Percentiles rank a stretch among this genome's conserved stretches.
Conservation (phyloP, 2,113 vertebrate genomes). For the Ammodytes marinus region DNA sequence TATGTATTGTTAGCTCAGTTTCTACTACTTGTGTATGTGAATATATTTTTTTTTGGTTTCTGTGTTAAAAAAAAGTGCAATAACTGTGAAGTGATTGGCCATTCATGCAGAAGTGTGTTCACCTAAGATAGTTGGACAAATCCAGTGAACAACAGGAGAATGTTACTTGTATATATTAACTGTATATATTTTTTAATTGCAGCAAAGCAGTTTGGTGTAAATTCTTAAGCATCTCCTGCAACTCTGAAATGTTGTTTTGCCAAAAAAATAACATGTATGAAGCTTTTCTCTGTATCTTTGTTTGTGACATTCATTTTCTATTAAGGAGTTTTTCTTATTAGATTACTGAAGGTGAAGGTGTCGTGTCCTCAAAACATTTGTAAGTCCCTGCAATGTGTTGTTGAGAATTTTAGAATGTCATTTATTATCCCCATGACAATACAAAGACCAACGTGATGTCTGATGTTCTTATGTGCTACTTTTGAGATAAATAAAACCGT, state of each 20-base stretch:
- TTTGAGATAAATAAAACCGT: slow-evolving; percentile 11
- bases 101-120: slow-evolving; percentile 17
- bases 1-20: not conserved
- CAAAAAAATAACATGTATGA: not conserved
- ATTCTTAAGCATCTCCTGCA: not conserved
- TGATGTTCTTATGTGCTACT: not conserved
- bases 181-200: not conserved
- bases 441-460: not conserved
- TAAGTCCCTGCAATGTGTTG: not conserved
- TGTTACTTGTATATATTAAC: not conserved
- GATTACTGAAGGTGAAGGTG: not conserved
- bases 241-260: not conserved
- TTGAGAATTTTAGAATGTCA: not conserved
- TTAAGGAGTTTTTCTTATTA: not conserved
- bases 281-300: not conserved
- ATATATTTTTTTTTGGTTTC: not conserved
- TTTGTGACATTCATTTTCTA: not conserved
- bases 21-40: not conserved
- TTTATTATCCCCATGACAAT: not conserved
- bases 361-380: not conserved
- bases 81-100: slow-evolving; percentile 36
- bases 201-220: not conserved
- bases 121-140: slow-evolving; percentile 3
- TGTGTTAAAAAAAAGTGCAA: slow-evolving; percentile 33
- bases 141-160: slow-evolving; percentile 23